phyloP scores from a whole-genome alignment of 2,797 vertebrate genomes.

The Tinamus major region DNA sequence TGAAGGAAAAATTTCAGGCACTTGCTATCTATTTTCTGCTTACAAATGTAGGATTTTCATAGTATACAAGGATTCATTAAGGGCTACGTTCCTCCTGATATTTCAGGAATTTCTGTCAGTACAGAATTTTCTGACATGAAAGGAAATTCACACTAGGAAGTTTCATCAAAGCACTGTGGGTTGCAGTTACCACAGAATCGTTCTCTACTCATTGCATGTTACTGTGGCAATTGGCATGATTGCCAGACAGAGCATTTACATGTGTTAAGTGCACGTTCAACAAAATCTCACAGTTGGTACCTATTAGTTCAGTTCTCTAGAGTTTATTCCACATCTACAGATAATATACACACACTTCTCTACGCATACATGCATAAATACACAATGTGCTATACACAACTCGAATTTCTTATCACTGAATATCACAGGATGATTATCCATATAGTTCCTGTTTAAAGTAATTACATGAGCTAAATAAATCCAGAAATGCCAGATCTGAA shows the following conservation, averaged over 20 bases:
- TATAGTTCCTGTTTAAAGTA: background rate
- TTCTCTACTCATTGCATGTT: background rate
- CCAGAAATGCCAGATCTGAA: background rate
- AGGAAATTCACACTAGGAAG: slow-evolving; percentile 11
- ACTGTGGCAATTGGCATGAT: background rate
- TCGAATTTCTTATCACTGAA: background rate
- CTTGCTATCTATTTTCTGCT: background rate
- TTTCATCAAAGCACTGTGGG: background rate
- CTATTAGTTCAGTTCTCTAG: background rate
- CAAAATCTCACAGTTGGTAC: background rate
- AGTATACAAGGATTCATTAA: background rate
- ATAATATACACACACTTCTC: background rate
- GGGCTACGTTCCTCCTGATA: slow-evolving; percentile 22
- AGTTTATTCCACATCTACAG: background rate
- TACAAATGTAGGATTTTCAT: background rate
- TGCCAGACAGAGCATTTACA: slow-evolving; percentile 2
- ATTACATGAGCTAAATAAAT: background rate
- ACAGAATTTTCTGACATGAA: slow-evolving; percentile 34
- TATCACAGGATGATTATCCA: background rate
- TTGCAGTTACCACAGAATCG: slow-evolving; percentile 28
- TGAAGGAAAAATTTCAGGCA: background rate
- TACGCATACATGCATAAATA: background rate
- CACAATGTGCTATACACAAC: background rate
- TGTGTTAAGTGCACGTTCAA: background rate
- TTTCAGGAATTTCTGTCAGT: slow-evolving; percentile 45